phyloP scores from a whole-genome alignment of 2,113 vertebrate species.

The Grammatotria lemairii region DNA sequence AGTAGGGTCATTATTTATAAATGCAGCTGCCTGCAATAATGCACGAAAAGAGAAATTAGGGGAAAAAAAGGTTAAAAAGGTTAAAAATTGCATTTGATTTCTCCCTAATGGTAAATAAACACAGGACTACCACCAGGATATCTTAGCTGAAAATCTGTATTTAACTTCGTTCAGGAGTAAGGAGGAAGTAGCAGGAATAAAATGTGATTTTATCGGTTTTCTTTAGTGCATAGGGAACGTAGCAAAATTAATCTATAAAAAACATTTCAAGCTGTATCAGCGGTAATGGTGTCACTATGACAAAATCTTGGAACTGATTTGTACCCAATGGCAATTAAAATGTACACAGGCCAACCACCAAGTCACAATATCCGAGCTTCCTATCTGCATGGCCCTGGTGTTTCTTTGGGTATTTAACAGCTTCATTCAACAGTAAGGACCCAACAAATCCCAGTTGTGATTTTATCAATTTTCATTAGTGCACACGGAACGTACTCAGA shows the following conservation, averaged over 20 bases:
- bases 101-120: background rate
- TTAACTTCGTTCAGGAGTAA: background rate
- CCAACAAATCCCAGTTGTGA: background rate
- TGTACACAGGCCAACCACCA: background rate
- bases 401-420: background rate
- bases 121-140: background rate
- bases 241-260: background rate
- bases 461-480: background rate
- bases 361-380: background rate
- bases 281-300: background rate
- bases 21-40: background rate
- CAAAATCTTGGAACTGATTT: background rate
- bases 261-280: background rate
- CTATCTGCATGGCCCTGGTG: background rate
- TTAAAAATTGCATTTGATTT: background rate
- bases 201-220: background rate
- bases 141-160: background rate
- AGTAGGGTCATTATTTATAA: background rate
- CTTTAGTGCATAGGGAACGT: background rate
- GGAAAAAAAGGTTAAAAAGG: accelerated
- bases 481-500: background rate
- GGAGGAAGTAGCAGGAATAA: background rate
- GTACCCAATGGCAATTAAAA: background rate
- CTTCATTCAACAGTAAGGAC: background rate
- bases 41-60: background rate